Base-by-base conservation (phyloP, 2,113 vertebrate genomes). In the Oryzias curvinotus region DNA sequence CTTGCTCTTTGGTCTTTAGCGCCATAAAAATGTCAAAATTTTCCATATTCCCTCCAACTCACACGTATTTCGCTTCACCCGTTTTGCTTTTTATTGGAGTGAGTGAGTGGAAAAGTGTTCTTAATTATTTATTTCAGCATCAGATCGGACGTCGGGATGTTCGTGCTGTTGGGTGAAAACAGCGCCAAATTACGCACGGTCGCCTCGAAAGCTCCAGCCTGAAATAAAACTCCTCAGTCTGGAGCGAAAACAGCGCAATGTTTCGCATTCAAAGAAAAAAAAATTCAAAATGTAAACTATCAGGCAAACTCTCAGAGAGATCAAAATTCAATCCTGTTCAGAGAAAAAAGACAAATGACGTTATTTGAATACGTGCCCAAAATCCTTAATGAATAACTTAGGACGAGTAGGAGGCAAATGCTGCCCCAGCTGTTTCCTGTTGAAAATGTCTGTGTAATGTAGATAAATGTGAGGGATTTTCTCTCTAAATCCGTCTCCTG, bases 401-500 rank as follows among this genome's bases (percentile, higher is more conserved):
- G 95, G 94, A 94, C 95, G 94, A 95, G 96, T 95, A 95, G 94
- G 95, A 95, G 93, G 94, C 93, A 95, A 95, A 95, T 92, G 93
- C 93, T 95, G 94, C 92, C 93, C 95, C 97, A 98, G 96, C 96
- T 98, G 97, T 97, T 98, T 98, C 96, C 96, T 98, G 96, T 98
- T 95, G 94, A 96, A 95, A 95, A 95, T 96, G 95, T 96, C 96
- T 96, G 94, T 95, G 95, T 98, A 96, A 96, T 98, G 95, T 96
- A 97, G 97, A 97, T 97, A 97, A 97, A 98, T 98, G 97, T 97
- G 95, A 98, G 96, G 96, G 96, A 92, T 93, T 92, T 98, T 98
- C 96, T 98, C 94, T 95, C 94, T 97, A 96, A 98, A 98, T 97
- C 97, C 96, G 95, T 96, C 95, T 98, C 94, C 95, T 96, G 95